Evolutionary conservation across 2,797 vertebrate species (phyloP), one percentile per base, ranked within the genome.

Genomic region (Lagorchestes hirsutus): DNA sequence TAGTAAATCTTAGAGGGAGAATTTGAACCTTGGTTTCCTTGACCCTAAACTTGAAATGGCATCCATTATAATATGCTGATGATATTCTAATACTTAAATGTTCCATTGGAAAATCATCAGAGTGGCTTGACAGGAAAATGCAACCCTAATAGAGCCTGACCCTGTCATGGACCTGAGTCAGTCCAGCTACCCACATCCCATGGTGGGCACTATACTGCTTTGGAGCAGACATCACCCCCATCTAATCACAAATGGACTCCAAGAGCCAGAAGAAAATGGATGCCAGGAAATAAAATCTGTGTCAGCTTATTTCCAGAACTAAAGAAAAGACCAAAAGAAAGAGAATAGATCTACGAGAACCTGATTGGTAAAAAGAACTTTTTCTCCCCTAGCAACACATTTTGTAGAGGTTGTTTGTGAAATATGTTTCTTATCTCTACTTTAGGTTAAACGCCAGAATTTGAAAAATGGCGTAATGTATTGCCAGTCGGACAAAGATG

Each of bases 401-500:
- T 74, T 62, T 5, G 52, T n/a, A 58, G 24, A 94, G 92, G 34
- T 54, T 92, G 52, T 92, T 92, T 74, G 8, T 54, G 52, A 97
- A 96, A 82, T 56, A 87, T 90, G 93, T 95, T 95, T 97, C 95
- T 94, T 57, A 93, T 97, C 94, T 91, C 6, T 95, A 54, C 95
- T 96, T 97, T 94, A 82, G 90, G 31, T 96, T 96, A 97, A 96
- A 96, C 95, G 96, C 95, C 31, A 54, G 97, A 97, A 97, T 92
- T 97, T 93, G 93, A 91, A 93, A 95, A 95, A 97, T 95, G 96
- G 96, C 91, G 92, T 46, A 52, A 54, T 52, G 52, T 95, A 54
- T 94, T 59, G 91, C 57, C 92, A 93, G 94, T 90, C 24, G 4
- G 96, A 93, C 57, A 95, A 93, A 56, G 95, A 96, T 96, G 92